Evolutionary conservation across 2,113 vertebrate genomes (phyloP), one percentile per base, ranked within the genome.

Genomic region (Aegypius monachus): DNA sequence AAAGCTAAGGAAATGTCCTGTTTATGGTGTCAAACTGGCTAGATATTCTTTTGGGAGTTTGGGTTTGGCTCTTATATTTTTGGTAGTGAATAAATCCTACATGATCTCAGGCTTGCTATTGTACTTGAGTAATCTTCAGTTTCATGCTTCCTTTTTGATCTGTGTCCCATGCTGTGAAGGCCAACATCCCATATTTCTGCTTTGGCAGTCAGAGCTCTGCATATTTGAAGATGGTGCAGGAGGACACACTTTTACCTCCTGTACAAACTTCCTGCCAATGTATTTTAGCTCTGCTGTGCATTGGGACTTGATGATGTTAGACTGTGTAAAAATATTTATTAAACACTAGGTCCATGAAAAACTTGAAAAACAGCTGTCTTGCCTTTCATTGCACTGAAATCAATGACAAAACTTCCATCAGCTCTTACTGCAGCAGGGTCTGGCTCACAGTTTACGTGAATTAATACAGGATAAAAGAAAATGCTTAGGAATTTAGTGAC

Each of bases 141-240:
- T 95, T 96, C 91, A n/a, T 95, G 86, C 92, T 92, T 96, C 81
- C 75, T 96, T 90, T 90, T 84, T 96, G 67, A 94, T 92, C 91
- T 66, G 38, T 56, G 55, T 92, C 91, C 81, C 91, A 86, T 0
- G 2, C 81, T 93, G 75, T 80, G 81, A 92, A 94, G 67, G 73
- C 81, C 66, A 92, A 40, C 53, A 89, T 91, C 87, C 91, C 75
- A 4, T 83, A 43, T 95, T 93, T 92, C 81, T 97, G 38, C 72
- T 97, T 97, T 91, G 82, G 65, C 81, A 84, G 36, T 78, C 77
- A 74, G 70, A 85, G 32, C 56, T 86, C 23, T 53, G 25, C 1
- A 0, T 84, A 34, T 56, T 89, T 93, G 72, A 78, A 92, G 66
- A 42, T 89, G 45, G 19, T 91, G 71, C 53, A 68, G 50, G 61